phyloP scores from a whole-genome alignment of 1,140 invertebrate genomes.

The Harlomillsia oculata region DNA sequence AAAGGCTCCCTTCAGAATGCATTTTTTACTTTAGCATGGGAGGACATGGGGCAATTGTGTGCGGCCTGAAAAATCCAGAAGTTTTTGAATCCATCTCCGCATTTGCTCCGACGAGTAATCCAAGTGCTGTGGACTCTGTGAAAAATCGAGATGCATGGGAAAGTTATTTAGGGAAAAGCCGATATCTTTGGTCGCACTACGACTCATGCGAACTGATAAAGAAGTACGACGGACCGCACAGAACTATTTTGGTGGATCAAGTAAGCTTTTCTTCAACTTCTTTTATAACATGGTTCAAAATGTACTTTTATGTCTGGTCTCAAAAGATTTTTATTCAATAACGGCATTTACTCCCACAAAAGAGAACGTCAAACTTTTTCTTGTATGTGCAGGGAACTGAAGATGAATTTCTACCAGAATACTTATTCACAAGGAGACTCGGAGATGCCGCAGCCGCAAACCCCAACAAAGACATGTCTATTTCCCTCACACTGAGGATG shows the following conservation, averaged over 20 bases:
- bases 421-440: constrained; percentile 72
- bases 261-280: constrained; percentile 42
- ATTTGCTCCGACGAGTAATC: constrained; percentile 91
- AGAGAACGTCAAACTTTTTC: no score
- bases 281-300: neutral
- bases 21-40: constrained; percentile 66
- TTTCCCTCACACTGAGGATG: constrained; percentile 60
- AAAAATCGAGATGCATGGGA: constrained; percentile 71
- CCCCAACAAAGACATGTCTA: constrained; percentile 46
- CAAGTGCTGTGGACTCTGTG: constrained; percentile 68
- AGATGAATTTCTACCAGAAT: constrained; percentile 66
- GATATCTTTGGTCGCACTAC: constrained; percentile 69
- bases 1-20: neutral
- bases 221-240: constrained; percentile 70
- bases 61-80: constrained; percentile 81
- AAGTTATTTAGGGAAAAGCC: constrained; percentile 58
- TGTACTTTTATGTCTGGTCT: neutral
- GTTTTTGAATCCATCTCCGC: constrained; percentile 77
- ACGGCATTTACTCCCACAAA: no score
- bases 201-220: constrained; percentile 76
- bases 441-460: constrained; percentile 57
- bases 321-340: neutral
- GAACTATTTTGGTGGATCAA: constrained; percentile 82
- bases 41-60: constrained; percentile 88
- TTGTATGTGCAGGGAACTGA: constrained; percentile 56